phyloP scores from a whole-genome alignment of 2,888 invertebrate species.

The Chrysopilus asiliformis region DNA sequence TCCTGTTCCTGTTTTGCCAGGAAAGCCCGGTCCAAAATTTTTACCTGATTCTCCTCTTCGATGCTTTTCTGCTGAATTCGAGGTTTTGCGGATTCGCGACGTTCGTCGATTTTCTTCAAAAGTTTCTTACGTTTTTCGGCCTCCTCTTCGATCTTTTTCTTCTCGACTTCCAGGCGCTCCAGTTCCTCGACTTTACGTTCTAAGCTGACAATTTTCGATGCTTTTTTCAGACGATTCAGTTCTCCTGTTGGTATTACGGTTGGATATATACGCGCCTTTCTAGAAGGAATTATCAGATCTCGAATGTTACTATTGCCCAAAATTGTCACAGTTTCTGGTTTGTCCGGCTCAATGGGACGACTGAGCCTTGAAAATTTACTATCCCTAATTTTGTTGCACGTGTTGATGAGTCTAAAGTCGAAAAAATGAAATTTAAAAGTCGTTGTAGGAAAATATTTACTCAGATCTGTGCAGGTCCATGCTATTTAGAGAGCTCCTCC shows the following conservation, averaged over 20 bases:
- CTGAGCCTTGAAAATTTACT: too few relatives aligned
- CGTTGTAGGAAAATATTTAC: too few relatives aligned
- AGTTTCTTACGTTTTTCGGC: slow-evolving; percentile 43
- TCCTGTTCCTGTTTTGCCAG: slow-evolving; percentile 34
- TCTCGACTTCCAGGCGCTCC: slow-evolving; percentile 34
- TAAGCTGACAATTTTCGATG: slow-evolving; percentile 41
- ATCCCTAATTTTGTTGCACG: too few relatives aligned
- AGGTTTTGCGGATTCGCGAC: slow-evolving; percentile 18
- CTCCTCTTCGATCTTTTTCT: slow-evolving; percentile 40
- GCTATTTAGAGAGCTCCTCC: too few relatives aligned
- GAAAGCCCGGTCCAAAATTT: slow-evolving; percentile 41
- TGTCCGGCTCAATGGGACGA: too few relatives aligned
- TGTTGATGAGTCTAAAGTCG: too few relatives aligned
- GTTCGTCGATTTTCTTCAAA: slow-evolving; percentile 38
- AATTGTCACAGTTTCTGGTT: too few relatives aligned
- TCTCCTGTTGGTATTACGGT: slow-evolving; percentile 47
- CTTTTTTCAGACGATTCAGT: slow-evolving; percentile 43
- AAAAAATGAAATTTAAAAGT: too few relatives aligned
- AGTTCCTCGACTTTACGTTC: slow-evolving; percentile 37
- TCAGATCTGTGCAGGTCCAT: too few relatives aligned
- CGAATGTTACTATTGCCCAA: neutral
- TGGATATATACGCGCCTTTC: slow-evolving; percentile 32
- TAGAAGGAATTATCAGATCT: neutral
- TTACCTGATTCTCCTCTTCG: slow-evolving; percentile 35
- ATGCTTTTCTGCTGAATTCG: slow-evolving; percentile 13